phyloP scores from a whole-genome alignment of 1,140 invertebrate species.

The Sinonovacula constricta region DNA sequence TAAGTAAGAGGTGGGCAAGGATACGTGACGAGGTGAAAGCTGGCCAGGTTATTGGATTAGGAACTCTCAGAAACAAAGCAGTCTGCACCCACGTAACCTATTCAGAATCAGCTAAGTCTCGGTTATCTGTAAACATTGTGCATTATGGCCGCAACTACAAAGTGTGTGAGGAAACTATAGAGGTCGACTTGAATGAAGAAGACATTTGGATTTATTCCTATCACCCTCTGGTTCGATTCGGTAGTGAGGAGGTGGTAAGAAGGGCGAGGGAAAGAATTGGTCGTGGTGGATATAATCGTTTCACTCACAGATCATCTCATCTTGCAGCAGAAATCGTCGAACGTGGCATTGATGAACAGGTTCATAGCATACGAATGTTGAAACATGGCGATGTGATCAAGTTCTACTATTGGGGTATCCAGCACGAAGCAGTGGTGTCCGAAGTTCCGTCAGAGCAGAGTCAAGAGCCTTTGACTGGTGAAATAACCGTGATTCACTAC shows the following conservation, averaged over 20 bases:
- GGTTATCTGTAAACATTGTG: constrained; percentile 1
- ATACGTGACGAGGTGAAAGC: constrained; percentile 8
- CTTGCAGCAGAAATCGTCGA: constrained; percentile 20
- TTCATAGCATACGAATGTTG: background rate
- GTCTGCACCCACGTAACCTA: constrained; percentile 3
- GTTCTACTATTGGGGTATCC: background rate
- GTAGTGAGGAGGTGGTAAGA: constrained; percentile 10
- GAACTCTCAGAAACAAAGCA: constrained; percentile 15
- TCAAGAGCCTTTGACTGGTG: too few relatives aligned
- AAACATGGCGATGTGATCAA: background rate
- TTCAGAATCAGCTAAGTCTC: background rate
- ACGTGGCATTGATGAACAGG: background rate
- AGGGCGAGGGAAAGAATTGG: constrained; percentile 12
- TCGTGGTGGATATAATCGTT: constrained; percentile 3
- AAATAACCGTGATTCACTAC: constrained; percentile 30
- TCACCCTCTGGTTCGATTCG: constrained; percentile 22
- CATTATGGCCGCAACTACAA: background rate
- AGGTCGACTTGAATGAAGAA: background rate
- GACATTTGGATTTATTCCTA: constrained; percentile 38
- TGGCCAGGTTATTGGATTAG: constrained; percentile 12
- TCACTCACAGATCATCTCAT: constrained; percentile 5
- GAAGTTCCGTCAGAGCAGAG: background rate
- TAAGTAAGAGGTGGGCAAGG: constrained; percentile 7
- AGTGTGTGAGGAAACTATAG: background rate
- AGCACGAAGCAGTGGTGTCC: background rate